Evolutionary conservation across 2,797 vertebrate species (phyloP).

Genomic region (Leucoraja ocellata): DNA sequence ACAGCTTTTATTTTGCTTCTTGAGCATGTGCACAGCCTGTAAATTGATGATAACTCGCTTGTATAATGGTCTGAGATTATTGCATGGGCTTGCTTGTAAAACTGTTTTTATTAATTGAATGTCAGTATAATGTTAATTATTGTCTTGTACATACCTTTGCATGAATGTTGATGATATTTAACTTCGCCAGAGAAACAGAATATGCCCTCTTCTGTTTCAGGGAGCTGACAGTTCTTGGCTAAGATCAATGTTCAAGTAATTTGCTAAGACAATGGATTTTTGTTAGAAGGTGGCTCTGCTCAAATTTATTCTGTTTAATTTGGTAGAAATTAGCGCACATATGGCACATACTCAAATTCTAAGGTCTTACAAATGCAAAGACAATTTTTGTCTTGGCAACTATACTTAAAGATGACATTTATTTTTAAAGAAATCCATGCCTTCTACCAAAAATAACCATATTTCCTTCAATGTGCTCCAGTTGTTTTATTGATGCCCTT

Average conservation of each 20-base stretch:
- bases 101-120: not conserved
- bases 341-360: not conserved
- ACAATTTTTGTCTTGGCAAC: not conserved
- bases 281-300: not conserved
- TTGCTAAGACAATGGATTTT: not conserved
- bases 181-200: not conserved
- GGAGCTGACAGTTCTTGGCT: not conserved
- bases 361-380: not conserved
- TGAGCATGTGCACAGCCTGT: not conserved
- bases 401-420: not conserved
- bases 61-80: not conserved
- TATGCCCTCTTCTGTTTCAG: not conserved
- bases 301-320: not conserved
- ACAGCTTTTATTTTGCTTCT: not conserved
- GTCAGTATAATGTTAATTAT: not conserved
- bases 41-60: not conserved
- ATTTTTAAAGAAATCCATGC: not conserved
- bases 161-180: not conserved
- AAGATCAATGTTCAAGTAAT: not conserved
- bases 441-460: not conserved
- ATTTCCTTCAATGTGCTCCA: not conserved
- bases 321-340: not conserved
- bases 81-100: not conserved
- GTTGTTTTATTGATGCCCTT: not conserved
- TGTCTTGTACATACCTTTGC: not conserved